Evolutionary conservation across 2,888 invertebrate genomes (phyloP), one percentile per base, ranked within the genome.

Genomic region (Volucella inanis): DNA sequence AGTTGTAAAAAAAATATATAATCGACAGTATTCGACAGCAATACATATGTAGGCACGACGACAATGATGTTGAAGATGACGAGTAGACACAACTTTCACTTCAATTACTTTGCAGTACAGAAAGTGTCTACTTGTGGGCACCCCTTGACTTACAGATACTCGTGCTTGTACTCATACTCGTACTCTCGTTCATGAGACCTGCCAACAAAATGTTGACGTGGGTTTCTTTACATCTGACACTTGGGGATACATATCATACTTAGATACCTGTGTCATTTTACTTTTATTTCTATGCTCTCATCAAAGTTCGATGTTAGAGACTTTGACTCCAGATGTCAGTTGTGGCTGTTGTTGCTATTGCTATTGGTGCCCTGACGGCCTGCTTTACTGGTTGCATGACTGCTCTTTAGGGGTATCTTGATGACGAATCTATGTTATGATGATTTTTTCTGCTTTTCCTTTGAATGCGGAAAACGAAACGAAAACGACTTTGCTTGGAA

Each of bases 61-160:
- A 3, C 31, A 6, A 31, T 31, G 31, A 31, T 6, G 31, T 31
- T 31, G 31, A 31, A 31, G 62, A 59, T 57, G 49, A 57, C 41
- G 49, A 39, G 8, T 64, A 52, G 38, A 49, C 14, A 61, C 57
- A 59, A 76, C 75, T 76, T 76, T 76, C 75, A 67, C 75, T 67
- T 50, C 39, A 57, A 67, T 55, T 67, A 39, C 74, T 74, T 74
- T 54, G 18, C 45, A 55, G 74, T 49, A 61, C 61, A 41, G n/a
- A 57, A 41, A 59, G 54, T 45, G 39, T 18, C 38, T 15, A 18
- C 39, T 49, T 11, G 14, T 31, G 50, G 52, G 11, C n/a, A 65
- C 4, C 39, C 43, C 31, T 41, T 61, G 12, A n/a, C 43, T 54
- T 50, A 15, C 1, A 11, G 12, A 15, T 57, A 10, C 6, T 31